Conservation (phyloP, 2,888 invertebrate species). For the Pomacea canaliculata region DNA sequence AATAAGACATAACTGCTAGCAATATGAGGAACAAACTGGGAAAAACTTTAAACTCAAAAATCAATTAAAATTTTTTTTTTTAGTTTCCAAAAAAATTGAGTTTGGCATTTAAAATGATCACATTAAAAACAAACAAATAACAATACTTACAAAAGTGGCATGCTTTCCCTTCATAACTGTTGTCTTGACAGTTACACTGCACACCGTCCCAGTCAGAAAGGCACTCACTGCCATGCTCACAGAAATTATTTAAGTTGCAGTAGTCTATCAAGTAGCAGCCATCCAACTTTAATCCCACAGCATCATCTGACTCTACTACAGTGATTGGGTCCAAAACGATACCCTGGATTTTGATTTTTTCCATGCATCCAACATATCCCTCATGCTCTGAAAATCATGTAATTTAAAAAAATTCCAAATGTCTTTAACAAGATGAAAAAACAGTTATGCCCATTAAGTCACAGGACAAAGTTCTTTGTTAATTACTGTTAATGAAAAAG, state of each 20-base stretch:
- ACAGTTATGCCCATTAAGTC: not conserved
- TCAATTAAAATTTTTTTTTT: no score
- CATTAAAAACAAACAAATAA: not conserved
- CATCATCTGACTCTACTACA: slow-evolving; percentile 52
- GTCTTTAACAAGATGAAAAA: no score
- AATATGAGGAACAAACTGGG: no score
- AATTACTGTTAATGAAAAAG: no score
- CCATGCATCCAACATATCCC: slow-evolving; percentile 69
- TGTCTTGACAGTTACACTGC: slow-evolving; percentile 86
- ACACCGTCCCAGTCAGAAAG: slow-evolving; percentile 87
- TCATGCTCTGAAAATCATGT: slow-evolving; percentile 36
- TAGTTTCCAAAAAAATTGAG: no score
- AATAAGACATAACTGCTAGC: no score
- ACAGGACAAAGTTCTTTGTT: no score
- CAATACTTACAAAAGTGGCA: slow-evolving; percentile 84
- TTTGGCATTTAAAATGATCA: no score
- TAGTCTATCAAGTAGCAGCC: slow-evolving; percentile 63
- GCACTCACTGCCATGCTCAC: slow-evolving; percentile 92
- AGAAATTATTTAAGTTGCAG: slow-evolving; percentile 69
- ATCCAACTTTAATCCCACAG: slow-evolving; percentile 60
- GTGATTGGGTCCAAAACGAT: slow-evolving; percentile 62
- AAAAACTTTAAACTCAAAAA: no score
- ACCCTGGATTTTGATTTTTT: slow-evolving; percentile 62
- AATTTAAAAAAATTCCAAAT: not conserved
- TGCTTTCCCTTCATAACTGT: slow-evolving; percentile 91